Evolutionary conservation across 2,797 vertebrate species (phyloP).

Genomic region (Channa striata): DNA sequence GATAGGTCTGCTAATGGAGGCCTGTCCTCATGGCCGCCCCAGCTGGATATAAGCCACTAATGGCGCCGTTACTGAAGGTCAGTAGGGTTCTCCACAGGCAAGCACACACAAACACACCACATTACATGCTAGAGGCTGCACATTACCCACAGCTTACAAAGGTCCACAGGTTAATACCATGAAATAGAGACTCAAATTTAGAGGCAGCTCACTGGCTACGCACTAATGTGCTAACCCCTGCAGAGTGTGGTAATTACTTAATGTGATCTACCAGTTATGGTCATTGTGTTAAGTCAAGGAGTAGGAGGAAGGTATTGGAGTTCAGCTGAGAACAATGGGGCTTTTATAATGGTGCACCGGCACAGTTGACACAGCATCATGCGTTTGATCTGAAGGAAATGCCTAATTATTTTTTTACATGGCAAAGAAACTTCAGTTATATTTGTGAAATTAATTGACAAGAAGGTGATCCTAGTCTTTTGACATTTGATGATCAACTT

Average conservation of each 20-base stretch:
- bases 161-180: constrained; percentile 75
- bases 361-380: background rate
- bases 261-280: constrained; percentile 48
- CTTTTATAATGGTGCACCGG: constrained; percentile 1
- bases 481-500: background rate
- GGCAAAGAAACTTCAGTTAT: background rate
- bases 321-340: constrained; percentile 15
- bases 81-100: constrained; percentile 44
- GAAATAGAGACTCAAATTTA: constrained; percentile 70
- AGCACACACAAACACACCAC: constrained; percentile 32
- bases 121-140: constrained; percentile 68
- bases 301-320: constrained; percentile 17
- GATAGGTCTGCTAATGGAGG: constrained; percentile 12
- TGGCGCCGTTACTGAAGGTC: constrained; percentile 64
- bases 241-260: constrained; percentile 64
- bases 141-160: constrained; percentile 72
- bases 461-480: background rate
- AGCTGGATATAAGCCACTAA: constrained; percentile 69
- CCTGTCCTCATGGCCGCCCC: constrained; percentile 44
- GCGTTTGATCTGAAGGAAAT: background rate
- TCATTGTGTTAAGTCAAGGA: constrained; percentile 42
- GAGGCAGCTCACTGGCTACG: constrained; percentile 43
- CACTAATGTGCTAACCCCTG: constrained; percentile 65
- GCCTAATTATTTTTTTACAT: background rate
- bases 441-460: background rate